phyloP scores from a whole-genome alignment of 1,140 invertebrate genomes.

The Megalonaias nervosa region DNA sequence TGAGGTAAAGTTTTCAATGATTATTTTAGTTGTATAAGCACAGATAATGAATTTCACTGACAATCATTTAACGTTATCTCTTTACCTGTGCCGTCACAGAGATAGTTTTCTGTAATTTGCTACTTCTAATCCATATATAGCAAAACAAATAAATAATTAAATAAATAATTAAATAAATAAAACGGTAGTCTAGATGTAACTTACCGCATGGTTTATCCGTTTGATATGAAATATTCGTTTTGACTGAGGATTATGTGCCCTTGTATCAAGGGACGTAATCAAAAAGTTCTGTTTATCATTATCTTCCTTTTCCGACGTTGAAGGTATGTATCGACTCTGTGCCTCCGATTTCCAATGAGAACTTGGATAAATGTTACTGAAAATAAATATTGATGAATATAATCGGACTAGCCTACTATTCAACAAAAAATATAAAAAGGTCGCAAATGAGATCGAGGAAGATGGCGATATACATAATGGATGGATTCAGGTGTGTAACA shows the following conservation, averaged over 20 bases:
- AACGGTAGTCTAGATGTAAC: neutral
- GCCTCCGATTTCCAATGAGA: slow-evolving; percentile 42
- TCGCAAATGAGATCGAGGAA: too few species aligned
- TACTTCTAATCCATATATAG: too few species aligned
- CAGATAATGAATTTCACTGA: too few species aligned
- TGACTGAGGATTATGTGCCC: slow-evolving; percentile 46
- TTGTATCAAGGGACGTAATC: slow-evolving; percentile 38
- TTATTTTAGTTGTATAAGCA: neutral
- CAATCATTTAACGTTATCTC: too few species aligned
- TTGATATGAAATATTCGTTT: slow-evolving; percentile 47
- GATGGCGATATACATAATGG: too few species aligned
- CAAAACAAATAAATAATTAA: too few species aligned
- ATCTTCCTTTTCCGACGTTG: slow-evolving; percentile 8
- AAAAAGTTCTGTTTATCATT: slow-evolving; percentile 34
- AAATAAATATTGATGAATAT: neutral
- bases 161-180: too few species aligned
- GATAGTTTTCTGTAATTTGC: too few species aligned
- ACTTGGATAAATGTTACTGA: slow-evolving; percentile 39
- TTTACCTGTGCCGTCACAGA: too few species aligned
- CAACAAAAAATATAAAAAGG: too few species aligned
- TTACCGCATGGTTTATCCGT: slow-evolving; percentile 43
- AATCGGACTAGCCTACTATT: too few species aligned
- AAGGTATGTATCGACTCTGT: slow-evolving; percentile 24
- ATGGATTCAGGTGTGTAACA: too few species aligned
- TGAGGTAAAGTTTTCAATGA: neutral